Evolutionary conservation across 2,797 vertebrate species (phyloP).

Genomic region (Geotrypetes seraphini): DNA sequence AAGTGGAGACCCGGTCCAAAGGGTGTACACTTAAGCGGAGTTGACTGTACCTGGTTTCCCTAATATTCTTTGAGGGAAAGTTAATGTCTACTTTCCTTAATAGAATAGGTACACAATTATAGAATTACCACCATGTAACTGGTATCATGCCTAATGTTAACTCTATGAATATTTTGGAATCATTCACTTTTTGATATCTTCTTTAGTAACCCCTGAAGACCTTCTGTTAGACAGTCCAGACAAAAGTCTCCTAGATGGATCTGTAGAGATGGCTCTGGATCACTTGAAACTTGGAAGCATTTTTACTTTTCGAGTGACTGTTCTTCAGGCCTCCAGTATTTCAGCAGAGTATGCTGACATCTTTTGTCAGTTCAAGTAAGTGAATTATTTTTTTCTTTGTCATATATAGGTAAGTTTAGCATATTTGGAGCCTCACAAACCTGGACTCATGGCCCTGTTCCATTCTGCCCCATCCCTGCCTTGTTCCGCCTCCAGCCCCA

Average conservation of each 20-base stretch:
- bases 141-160: fast-evolving
- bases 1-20: no score
- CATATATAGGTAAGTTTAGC: no score
- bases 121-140: no score
- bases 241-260: conserved; percentile 59
- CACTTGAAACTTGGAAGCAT: conserved; percentile 78
- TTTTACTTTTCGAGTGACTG: conserved; percentile 92
- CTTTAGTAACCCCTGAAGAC: conserved; percentile 62
- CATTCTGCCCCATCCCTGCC: no score
- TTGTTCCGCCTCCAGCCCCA: no score
- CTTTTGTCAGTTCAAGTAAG: conserved; percentile 98
- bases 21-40: no score
- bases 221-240: conserved; percentile 58
- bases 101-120: no score
- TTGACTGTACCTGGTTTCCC: no score
- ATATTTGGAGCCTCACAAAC: no score
- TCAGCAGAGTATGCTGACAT: conserved; percentile 92
- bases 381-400: background rate
- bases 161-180: background rate
- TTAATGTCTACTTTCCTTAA: no score
- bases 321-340: conserved; percentile 93
- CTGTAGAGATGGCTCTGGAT: conserved; percentile 59
- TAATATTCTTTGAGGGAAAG: no score
- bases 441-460: no score
- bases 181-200: background rate